Conservation (phyloP, 2,888 invertebrate species). For the Lasioglossum zephyrum region DNA sequence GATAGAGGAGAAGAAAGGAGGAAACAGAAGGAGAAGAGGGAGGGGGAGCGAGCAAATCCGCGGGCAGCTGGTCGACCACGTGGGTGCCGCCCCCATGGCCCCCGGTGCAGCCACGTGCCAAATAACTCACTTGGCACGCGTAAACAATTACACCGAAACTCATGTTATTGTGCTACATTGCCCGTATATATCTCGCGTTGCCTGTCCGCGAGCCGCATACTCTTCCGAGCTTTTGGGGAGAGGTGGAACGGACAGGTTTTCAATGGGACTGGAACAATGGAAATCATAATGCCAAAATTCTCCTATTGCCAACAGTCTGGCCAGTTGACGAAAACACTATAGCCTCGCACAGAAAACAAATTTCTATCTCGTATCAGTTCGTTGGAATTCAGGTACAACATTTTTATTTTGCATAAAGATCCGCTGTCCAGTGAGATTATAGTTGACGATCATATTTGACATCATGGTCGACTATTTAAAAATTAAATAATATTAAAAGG, state of each 20-base stretch:
- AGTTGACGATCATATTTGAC: too few species aligned
- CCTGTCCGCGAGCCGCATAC: conserved; percentile 43
- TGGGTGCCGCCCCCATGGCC: conserved; percentile 71
- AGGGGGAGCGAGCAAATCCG: conserved; percentile 55
- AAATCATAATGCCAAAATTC: neutral
- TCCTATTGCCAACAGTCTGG: too few species aligned
- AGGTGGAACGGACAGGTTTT: neutral
- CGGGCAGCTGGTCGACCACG: conserved; percentile 75
- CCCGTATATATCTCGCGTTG: conserved; percentile 71
- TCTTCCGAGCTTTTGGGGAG: neutral
- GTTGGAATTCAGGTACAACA: too few species aligned
- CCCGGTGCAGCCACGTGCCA: conserved; percentile 77
- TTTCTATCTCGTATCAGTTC: too few species aligned
- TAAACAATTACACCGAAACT: conserved; percentile 82
- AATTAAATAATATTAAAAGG: too few species aligned
- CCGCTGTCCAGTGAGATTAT: too few species aligned
- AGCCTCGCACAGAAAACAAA: neutral
- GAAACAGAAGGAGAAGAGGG: conserved; percentile 26
- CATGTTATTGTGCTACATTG: conserved; percentile 78
- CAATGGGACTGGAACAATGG: too few species aligned
- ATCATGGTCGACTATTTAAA: too few species aligned
- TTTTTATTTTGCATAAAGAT: too few species aligned
- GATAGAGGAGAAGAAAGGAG: conserved; percentile 14
- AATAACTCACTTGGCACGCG: conserved; percentile 83
- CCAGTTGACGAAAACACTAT: neutral